A percentile compares a stretch with the other conserved stretches of the same genome.
Evolutionary conservation across 2,113 vertebrate genomes (phyloP).

Genomic region (Lota lota): DNA sequence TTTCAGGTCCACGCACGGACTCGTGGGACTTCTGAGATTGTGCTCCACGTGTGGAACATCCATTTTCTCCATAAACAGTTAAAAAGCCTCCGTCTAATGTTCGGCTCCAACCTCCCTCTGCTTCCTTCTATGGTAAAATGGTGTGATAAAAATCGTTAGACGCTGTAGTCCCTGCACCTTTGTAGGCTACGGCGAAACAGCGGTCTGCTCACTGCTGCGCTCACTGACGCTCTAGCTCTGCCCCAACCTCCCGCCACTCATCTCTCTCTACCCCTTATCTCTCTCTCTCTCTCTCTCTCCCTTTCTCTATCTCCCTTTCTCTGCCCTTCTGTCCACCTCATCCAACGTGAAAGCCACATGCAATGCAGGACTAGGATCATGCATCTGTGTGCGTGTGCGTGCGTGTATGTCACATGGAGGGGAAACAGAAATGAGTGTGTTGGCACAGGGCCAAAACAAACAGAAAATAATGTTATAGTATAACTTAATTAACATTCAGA

Average conservation of each 20-base stretch:
- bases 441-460: too few species aligned
- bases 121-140: too few species aligned
- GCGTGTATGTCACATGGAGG: too few species aligned
- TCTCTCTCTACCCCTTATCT: neutral
- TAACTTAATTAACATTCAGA: too few species aligned
- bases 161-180: constrained; percentile 7
- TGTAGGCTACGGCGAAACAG: constrained; percentile 14
- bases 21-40: constrained; percentile 79
- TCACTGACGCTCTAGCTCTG: constrained; percentile 12
- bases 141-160: too few species aligned
- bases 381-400: too few species aligned
- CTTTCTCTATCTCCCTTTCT: neutral
- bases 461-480: too few species aligned
- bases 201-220: constrained; percentile 29
- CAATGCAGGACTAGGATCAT: neutral
- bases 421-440: too few species aligned
- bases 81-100: too few species aligned
- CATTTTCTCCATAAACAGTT: constrained; percentile 63
- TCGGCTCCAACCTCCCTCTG: too few species aligned
- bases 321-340: neutral
- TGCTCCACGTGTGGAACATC: constrained; percentile 80
- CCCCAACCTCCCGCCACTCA: neutral
- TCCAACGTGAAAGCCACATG: neutral
- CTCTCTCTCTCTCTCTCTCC: neutral
- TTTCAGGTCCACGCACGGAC: constrained; percentile 86